Percentiles rank a stretch among this genome's conserved stretches.
Evolutionary conservation across 2,113 vertebrate species (phyloP).

Genomic region (Ceyx melanurus): DNA sequence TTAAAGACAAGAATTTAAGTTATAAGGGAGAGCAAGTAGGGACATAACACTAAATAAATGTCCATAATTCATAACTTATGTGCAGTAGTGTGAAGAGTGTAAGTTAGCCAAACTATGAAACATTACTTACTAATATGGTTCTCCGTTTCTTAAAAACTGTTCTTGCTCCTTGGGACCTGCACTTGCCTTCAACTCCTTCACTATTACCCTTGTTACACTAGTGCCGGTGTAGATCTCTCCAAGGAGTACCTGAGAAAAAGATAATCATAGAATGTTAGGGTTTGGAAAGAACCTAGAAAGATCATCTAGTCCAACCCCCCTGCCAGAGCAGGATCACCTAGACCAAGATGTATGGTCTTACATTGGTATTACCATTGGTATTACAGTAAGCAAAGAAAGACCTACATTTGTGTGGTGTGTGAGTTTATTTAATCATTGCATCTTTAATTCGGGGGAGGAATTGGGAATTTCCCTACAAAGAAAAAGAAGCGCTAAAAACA

Average conservation of each 20-base stretch:
- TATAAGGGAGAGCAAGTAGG: neutral
- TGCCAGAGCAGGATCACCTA: too few relatives aligned
- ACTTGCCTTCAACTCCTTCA: constrained; percentile 94
- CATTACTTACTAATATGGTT: constrained; percentile 89
- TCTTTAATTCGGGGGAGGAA: constrained; percentile 48
- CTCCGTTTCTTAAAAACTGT: constrained; percentile 90
- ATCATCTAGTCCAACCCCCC: too few relatives aligned
- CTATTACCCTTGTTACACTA: constrained; percentile 86
- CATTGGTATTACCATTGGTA: neutral
- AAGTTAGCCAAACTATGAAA: neutral
- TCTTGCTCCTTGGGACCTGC: constrained; percentile 91
- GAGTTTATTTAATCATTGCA: neutral
- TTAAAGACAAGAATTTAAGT: neutral
- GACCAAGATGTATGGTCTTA: too few relatives aligned
- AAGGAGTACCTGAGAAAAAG: constrained; percentile 85
- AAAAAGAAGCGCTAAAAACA: neutral
- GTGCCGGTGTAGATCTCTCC: constrained; percentile 92
- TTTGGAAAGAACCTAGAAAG: too few relatives aligned
- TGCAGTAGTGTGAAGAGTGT: neutral
- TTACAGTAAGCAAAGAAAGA: constrained; percentile 43
- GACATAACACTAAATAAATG: neutral
- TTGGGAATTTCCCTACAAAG: constrained; percentile 47
- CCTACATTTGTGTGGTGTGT: constrained; percentile 2
- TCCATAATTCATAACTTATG: neutral
- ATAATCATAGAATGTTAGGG: neutral